Evolutionary conservation across 2,797 vertebrate genomes (phyloP).

Genomic region (Spinibarbus caldwelli): DNA sequence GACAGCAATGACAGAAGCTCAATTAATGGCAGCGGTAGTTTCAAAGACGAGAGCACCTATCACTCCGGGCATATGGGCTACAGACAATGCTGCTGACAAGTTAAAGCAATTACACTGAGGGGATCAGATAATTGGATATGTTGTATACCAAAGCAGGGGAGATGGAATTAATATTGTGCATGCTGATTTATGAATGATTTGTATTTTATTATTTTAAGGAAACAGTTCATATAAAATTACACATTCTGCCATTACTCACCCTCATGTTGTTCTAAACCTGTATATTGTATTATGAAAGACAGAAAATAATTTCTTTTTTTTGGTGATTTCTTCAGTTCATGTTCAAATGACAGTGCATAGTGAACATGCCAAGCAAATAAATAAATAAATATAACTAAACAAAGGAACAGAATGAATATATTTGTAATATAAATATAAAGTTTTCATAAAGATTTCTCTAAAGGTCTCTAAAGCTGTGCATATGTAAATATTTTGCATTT

Average conservation of each 20-base stretch:
- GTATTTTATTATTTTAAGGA: neutral
- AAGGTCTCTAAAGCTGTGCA: neutral
- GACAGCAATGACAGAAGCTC: conserved; percentile 72
- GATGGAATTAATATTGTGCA: neutral
- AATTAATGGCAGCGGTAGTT: conserved; percentile 74
- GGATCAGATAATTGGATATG: conserved; percentile 60
- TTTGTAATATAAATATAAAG: neutral
- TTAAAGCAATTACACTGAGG: conserved; percentile 61
- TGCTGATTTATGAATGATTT: neutral
- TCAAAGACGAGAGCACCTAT: conserved; percentile 68
- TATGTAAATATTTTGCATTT: neutral
- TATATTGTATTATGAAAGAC: neutral
- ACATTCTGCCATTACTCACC: neutral
- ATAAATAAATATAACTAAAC: neutral
- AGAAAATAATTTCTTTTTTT: neutral
- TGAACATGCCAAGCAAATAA: neutral
- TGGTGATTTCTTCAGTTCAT: neutral
- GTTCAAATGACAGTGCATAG: neutral
- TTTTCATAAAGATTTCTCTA: neutral
- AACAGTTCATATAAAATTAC: neutral
- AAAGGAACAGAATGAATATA: neutral
- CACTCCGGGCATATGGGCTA: conserved; percentile 58
- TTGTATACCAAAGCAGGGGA: conserved; percentile 31
- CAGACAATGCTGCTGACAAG: conserved; percentile 62
- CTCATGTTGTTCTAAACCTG: neutral